Evolutionary conservation across 1,140 invertebrate genomes (phyloP).

Genomic region (Cyrtorhinus lividipennis): DNA sequence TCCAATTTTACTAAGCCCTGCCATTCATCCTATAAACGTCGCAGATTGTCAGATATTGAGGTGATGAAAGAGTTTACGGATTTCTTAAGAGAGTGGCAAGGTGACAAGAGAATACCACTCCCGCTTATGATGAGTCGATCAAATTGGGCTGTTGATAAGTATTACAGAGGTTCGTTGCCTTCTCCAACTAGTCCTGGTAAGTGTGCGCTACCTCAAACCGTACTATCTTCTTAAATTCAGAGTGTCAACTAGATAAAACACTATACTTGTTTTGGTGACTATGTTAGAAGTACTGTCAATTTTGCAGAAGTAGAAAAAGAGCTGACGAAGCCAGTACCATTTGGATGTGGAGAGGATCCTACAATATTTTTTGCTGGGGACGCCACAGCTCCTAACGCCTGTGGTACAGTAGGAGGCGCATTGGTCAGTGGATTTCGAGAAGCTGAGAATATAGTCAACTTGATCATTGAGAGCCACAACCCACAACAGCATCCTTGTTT

Average conservation of each 20-base stretch:
- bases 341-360: background rate
- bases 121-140: constrained; percentile 47
- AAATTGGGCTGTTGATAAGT: constrained; percentile 38
- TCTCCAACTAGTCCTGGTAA: background rate
- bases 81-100: constrained; percentile 3
- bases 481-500: background rate
- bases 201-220: too few relatives aligned
- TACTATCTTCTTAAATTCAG: too few relatives aligned
- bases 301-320: background rate
- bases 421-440: background rate
- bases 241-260: too few relatives aligned
- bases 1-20: too few relatives aligned
- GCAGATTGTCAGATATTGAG: constrained; percentile 43
- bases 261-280: too few relatives aligned
- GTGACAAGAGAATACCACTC: constrained; percentile 34
- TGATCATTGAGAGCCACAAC: background rate
- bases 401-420: background rate
- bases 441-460: background rate
- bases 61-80: constrained; percentile 23
- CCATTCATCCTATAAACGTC: too few relatives aligned
- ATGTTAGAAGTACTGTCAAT: too few relatives aligned
- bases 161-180: background rate
- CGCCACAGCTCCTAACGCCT: background rate
- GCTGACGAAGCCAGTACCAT: background rate
- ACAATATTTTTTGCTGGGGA: background rate